A percentile compares a stretch with the other conserved stretches of the same genome.
These are phyloP conservation scores for Moxostoma hubbsi DNA, from an alignment of 2,797 vertebrate species.

Conservation along the genomic window DNA sequence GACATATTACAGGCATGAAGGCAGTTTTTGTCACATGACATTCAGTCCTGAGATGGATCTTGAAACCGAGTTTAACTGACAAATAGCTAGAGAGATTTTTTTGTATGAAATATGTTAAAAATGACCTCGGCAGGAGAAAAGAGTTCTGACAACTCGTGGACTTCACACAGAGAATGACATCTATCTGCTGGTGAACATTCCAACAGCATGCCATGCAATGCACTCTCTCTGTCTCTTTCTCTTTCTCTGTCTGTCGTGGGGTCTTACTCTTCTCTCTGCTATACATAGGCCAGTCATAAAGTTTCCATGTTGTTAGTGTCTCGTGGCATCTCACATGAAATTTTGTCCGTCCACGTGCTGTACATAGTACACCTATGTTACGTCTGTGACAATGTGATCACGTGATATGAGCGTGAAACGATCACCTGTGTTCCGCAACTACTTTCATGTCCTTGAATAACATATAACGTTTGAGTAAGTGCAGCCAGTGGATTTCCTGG, in stretches of 20 bases:
- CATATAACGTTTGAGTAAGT: too few relatives aligned
- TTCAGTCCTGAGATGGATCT: background rate
- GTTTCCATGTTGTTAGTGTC: constrained; percentile 72
- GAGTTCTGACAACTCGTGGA: constrained; percentile 61
- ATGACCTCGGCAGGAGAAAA: constrained; percentile 2
- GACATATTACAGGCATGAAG: background rate
- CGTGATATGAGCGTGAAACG: too few relatives aligned
- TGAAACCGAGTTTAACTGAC: background rate
- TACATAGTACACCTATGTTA: constrained; percentile 70
- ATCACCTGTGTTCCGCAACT: too few relatives aligned
- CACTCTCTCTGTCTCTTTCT: constrained; percentile 55
- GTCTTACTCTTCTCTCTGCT: constrained; percentile 48
- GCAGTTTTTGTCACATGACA: background rate
- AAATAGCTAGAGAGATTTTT: constrained; percentile 15
- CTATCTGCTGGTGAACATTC: constrained; percentile 60
- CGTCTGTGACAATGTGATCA: too few relatives aligned
- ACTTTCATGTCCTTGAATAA: too few relatives aligned
- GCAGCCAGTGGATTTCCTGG: too few relatives aligned
- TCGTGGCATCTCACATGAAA: constrained; percentile 68
- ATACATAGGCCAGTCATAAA: constrained; percentile 78
- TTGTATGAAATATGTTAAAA: background rate
- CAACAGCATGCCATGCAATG: constrained; percentile 52
- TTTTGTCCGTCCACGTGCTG: constrained; percentile 71
- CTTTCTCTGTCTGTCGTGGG: constrained; percentile 48
- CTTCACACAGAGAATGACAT: constrained; percentile 53